Base-by-base conservation (phyloP, 2,797 vertebrate species). In the Spinibarbus caldwelli region DNA sequence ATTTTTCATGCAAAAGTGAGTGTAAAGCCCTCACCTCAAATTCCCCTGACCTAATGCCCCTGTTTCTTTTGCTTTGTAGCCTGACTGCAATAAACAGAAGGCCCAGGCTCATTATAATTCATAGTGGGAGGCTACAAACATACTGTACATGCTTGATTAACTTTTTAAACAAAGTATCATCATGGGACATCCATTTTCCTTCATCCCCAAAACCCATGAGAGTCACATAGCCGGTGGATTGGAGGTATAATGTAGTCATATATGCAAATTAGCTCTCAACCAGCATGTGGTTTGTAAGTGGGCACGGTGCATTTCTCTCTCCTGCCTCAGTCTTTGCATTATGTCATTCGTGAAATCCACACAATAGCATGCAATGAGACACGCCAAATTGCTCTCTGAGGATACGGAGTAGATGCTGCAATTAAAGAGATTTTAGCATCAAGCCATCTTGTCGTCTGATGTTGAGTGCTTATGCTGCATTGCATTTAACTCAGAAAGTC, bases 81-180 rank as follows among this genome's bases (percentile, higher is more conserved):
- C 38, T 71, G 31, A 29, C 49, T 77, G 38, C 31, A 34, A n/a
- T 82, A 66, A 79, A 76, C 21, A 75, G n/a, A 11, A 85, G 29
- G 14, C 71, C 17, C 67, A 79, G 76, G 14, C 72, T 86, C 78
- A 85, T 87, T 86, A 87, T 52, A 82, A 86, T 75, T 6, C 78
- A 84, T n/a, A 21, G 80, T 70, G 68, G 85, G 79, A 68, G 72
- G 45, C 59, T 52, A 59, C 54, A 79, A 80, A 47, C 64, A 23
- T 70, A 70, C 78, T 73, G 14, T 64, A 82, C 76, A 67, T 90
- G 78, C 86, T 86, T 89, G 78, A 84, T 78, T 88, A 80, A 80
- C 81, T 81, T 85, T 82, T 84, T 81, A 77, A 49, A 43, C 64
- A 62, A 84, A 82, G 49, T 62, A 76, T 77, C 57, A 41, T 84